A percentile compares a stretch with the other conserved stretches of the same genome.
Conservation (phyloP, 2,113 vertebrate genomes). For the Plotosus lineatus region DNA sequence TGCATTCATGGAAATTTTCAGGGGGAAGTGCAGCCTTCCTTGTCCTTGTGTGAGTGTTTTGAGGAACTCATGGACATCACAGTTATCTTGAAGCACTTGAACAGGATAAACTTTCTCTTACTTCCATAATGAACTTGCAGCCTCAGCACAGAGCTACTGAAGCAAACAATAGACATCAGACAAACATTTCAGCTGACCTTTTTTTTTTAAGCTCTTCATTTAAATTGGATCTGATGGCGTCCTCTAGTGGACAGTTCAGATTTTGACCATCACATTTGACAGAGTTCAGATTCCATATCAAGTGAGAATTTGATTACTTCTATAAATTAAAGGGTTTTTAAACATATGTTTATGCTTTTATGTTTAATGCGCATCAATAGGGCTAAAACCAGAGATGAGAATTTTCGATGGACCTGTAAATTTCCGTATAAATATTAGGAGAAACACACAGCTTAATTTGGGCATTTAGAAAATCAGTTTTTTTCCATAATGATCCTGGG, state of each 20-base stretch:
- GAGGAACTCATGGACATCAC: neutral
- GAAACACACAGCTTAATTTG: too few relatives aligned
- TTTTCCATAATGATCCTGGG: too few relatives aligned
- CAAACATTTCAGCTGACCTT: neutral
- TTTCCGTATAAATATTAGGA: too few relatives aligned
- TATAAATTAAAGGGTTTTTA: neutral
- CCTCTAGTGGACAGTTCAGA: constrained; percentile 18
- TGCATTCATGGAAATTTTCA: too few relatives aligned
- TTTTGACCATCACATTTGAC: neutral
- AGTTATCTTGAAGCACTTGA: neutral
- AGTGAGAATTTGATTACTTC: neutral
- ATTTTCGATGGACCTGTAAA: too few relatives aligned
- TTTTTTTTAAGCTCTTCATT: neutral
- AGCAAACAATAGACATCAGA: neutral
- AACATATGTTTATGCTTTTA: neutral
- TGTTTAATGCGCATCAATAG: constrained; percentile 1
- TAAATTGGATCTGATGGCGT: neutral
- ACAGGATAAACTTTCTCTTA: neutral
- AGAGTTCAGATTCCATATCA: neutral
- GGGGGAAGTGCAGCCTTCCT: too few relatives aligned
- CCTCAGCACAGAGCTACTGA: neutral
- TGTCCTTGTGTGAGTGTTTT: too few relatives aligned
- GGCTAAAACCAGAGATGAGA: too few relatives aligned
- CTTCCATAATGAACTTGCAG: neutral
- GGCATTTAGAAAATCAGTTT: too few relatives aligned